Evolutionary conservation across 2,797 vertebrate species (phyloP).

Genomic region (Austrolebias charrua): DNA sequence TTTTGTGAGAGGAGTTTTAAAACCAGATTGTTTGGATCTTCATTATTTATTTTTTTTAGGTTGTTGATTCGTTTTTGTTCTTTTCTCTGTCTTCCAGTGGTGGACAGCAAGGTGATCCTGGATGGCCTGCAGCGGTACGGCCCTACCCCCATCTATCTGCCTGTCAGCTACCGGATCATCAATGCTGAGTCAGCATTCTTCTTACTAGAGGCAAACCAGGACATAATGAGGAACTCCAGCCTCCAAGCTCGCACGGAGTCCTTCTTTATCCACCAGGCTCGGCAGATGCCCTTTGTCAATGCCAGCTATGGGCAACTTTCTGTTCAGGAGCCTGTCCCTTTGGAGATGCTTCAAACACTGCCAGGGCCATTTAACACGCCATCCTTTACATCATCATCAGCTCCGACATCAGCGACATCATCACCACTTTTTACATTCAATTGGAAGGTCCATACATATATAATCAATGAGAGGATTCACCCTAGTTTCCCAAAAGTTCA

Average conservation of each 20-base stretch:
- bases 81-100: slow-evolving; percentile 75
- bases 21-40: slow-evolving; percentile 14
- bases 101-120: slow-evolving; percentile 78
- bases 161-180: slow-evolving; percentile 87
- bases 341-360: slow-evolving; percentile 78
- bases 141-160: slow-evolving; percentile 88
- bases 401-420: slow-evolving; percentile 46
- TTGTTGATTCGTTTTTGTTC: slow-evolving; percentile 13
- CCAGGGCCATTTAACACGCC: slow-evolving; percentile 73
- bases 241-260: slow-evolving; percentile 87
- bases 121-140: slow-evolving; percentile 85
- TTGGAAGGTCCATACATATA: slow-evolving; percentile 84
- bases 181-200: slow-evolving; percentile 87
- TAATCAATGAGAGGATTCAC: slow-evolving; percentile 82
- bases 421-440: slow-evolving; percentile 82
- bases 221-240: slow-evolving; percentile 90
- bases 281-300: slow-evolving; percentile 82
- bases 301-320: slow-evolving; percentile 91
- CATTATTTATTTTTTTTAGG: neutral
- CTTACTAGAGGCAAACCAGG: slow-evolving; percentile 88
- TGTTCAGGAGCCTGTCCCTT: slow-evolving; percentile 83
- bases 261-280: slow-evolving; percentile 89
- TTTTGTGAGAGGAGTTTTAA: slow-evolving; percentile 28
- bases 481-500: slow-evolving; percentile 85
- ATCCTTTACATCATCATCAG: slow-evolving; percentile 49